Conservation (phyloP, 2,113 vertebrate species). For the Vulpes vulpes region DNA sequence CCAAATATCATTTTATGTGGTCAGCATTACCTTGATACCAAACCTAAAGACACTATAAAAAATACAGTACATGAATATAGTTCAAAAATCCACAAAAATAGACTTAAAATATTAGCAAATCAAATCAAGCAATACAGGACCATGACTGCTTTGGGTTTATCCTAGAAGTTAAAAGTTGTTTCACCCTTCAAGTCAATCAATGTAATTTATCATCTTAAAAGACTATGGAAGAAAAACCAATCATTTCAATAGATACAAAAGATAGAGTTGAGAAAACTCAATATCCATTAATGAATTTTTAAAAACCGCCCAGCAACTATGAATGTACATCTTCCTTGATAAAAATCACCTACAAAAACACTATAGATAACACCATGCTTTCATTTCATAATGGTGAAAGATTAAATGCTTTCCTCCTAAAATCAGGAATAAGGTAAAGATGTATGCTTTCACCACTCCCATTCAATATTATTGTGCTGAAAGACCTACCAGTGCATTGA, state of each 20-base stretch:
- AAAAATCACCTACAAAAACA: not conserved
- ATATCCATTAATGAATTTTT: not conserved
- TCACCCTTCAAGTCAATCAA: not conserved
- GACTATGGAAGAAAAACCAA: not conserved
- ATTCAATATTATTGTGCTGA: not conserved
- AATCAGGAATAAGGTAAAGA: not conserved
- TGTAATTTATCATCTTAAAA: not conserved
- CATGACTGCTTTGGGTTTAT: not conserved
- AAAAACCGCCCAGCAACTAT: not conserved
- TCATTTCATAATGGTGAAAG: not conserved
- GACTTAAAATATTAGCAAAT: conserved; percentile 16
- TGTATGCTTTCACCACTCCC: not conserved
- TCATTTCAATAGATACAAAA: conserved; percentile 23
- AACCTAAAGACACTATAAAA: not conserved
- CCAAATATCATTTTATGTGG: not conserved
- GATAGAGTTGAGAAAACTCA: conserved; percentile 32
- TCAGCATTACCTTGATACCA: not conserved
- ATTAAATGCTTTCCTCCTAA: not conserved
- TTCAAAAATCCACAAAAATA: not conserved
- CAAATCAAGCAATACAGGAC: not conserved
- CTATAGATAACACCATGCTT: not conserved
- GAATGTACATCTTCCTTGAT: not conserved
- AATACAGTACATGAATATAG: not conserved
- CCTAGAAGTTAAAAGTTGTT: not conserved
- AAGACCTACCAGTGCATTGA: not conserved